Conservation (phyloP, 2,113 vertebrate genomes). For the Shinisaurus crocodilurus region DNA sequence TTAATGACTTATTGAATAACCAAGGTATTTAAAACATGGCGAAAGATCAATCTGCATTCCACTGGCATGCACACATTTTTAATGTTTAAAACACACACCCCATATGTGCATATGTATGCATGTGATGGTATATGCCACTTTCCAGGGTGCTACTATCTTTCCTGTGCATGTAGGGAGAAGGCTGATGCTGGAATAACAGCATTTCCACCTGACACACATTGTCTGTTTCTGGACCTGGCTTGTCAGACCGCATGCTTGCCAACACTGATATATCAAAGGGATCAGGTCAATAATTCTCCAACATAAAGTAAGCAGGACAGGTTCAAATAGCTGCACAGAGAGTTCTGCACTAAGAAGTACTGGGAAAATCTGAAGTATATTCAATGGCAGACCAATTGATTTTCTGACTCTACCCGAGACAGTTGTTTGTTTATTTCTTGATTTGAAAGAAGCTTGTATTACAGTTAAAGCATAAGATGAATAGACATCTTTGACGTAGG, state of each 20-base stretch:
- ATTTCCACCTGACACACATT: conserved; percentile 20
- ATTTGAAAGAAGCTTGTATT: not conserved
- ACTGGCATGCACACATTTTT: not conserved
- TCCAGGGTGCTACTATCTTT: conserved; percentile 4
- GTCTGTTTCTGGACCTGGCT: conserved; percentile 30
- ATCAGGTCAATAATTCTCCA: not conserved
- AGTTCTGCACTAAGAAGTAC: conserved; percentile 23
- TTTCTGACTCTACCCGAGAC: conserved; percentile 24
- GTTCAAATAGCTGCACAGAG: conserved; percentile 26
- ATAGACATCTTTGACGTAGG: not conserved
- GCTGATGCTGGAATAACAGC: not conserved
- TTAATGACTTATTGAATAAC: not conserved
- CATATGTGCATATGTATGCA: not conserved
- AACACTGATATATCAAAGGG: conserved; percentile 37
- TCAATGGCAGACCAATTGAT: not conserved
- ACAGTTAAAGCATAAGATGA: not conserved
- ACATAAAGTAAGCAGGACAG: conserved; percentile 32
- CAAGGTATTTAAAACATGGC: not conserved
- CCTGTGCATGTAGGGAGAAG: conserved; percentile 44
- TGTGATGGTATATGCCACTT: not conserved
- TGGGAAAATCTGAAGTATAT: conserved; percentile 12
- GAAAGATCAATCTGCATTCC: not conserved
- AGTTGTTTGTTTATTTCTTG: not conserved
- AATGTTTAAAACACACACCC: too few relatives aligned
- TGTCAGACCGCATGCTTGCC: conserved; percentile 42